Base-by-base conservation (phyloP, 2,888 invertebrate species). In the Platyscelio sp. region DNA sequence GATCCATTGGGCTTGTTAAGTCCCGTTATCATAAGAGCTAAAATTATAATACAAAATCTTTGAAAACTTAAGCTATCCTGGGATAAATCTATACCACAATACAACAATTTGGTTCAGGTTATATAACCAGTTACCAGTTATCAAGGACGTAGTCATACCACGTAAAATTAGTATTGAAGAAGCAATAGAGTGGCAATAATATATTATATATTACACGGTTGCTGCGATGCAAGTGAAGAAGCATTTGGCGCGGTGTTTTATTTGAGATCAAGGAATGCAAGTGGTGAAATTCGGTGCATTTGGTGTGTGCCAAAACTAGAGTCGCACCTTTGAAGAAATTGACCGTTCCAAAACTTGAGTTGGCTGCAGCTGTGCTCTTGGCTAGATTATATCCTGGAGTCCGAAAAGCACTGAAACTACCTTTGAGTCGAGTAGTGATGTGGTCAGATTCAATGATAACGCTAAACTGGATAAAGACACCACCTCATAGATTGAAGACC, bases 241-340 rank as follows among this genome's bases (percentile, higher is more conserved):
- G 54, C 67, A 6, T 68, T 27, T 49, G 65, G 67, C 0, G 49
- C 24, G 5, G 51, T n/a, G 0, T 29, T 68, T 13, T 68, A 68
- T 24, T n/a, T 68, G 67, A 68, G 67, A 54, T 51, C 67, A 1
- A 27, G 5, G 1, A 54, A 68, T 24, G 33, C 33, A 7, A 3
- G n/a, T 20, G 51, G 67, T 2, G 54, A 51, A 46, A 20, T 51
- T 29, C 18, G 29, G 22, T 68, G 0, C 11, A 9, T 7, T 22
- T 68, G 51, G 33, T 68, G 20, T 68, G 51, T 46, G 54, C 67
- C 2, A 68, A 51, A 38, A 68, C 51, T n/a, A 29, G 67, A 68
- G 67, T 68, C 11, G 54, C 67, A 24, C 67, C 67, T 6, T 54
- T 68, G n/a, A 68, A 68, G 67, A 68, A 68, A 54, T n/a, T 24